Evolutionary conservation across 2,888 invertebrate genomes (phyloP).

Genomic region (Thecophora atra): DNA sequence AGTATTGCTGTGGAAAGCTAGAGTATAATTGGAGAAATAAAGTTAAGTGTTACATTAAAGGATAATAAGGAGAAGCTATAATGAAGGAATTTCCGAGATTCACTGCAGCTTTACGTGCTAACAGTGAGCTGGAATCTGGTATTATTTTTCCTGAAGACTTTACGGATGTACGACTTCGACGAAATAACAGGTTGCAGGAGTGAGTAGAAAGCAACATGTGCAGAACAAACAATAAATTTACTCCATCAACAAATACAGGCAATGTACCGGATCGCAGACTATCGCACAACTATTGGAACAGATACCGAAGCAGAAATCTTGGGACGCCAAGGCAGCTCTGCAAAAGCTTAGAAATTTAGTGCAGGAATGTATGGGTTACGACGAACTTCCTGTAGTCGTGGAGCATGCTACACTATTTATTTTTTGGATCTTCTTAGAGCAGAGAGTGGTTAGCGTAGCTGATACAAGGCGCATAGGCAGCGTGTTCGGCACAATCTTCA

Average conservation of each 20-base stretch:
- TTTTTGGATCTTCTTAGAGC: slow-evolving; percentile 71
- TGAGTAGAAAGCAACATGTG: slow-evolving; percentile 41
- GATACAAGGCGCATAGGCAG: slow-evolving; percentile 70
- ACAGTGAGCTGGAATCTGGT: slow-evolving; percentile 68
- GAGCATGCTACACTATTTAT: slow-evolving; percentile 73
- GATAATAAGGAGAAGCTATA: no score
- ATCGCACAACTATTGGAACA: slow-evolving; percentile 51
- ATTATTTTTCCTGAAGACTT: slow-evolving; percentile 13
- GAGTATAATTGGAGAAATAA: no score
- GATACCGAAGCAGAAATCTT: slow-evolving; percentile 48
- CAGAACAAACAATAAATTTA: slow-evolving; percentile 9
- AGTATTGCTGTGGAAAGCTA: no score
- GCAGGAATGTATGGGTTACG: slow-evolving; percentile 67
- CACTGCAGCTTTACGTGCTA: slow-evolving; percentile 73
- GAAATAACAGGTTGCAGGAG: slow-evolving; percentile 40
- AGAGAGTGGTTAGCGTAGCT: slow-evolving; percentile 69
- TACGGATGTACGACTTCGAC: slow-evolving; percentile 37
- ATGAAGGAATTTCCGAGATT: slow-evolving; percentile 69
- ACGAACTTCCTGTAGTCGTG: slow-evolving; percentile 70
- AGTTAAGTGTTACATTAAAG: no score
- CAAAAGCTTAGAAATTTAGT: slow-evolving; percentile 63
- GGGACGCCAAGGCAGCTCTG: slow-evolving; percentile 51
- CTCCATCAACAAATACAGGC: slow-evolving; percentile 26
- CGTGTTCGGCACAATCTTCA: slow-evolving; percentile 71
- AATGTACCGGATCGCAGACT: slow-evolving; percentile 45